Base-by-base conservation (phyloP, 2,888 invertebrate species). In the Scrobipalpa costella region DNA sequence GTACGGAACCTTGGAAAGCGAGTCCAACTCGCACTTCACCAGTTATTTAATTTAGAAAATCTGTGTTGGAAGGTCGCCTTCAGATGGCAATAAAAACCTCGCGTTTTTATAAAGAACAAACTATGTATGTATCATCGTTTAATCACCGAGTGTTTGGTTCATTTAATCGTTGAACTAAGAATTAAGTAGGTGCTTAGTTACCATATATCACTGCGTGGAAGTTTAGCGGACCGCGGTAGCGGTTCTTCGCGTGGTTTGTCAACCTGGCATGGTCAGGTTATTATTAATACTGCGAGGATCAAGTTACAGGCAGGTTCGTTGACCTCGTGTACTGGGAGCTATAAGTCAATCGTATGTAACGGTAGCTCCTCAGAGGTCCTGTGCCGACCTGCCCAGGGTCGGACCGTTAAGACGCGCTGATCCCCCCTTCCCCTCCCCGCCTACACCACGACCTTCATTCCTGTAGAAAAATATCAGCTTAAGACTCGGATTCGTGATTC, bases 351-450 rank as follows among this genome's bases (percentile, higher is more conserved):
- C 67, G 68, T 61, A 62, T 58, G 57, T 76, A 77, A 76, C 75
- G 77, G 79, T 72, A 50, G 73, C 71, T 72, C 67, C 68, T 63
- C 69, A 74, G 74, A 71, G 70, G 68, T 73, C 69, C 71, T 71
- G 71, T 63, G 68, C 38, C 47, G 74, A 74, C 79, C 79, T 73
- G 71, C 52, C 62, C 69, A 68, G 73, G 66, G 69, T 70, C 67
- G 68, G 72, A 75, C 75, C 74, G 75, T 72, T 73, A 79, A 71
- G 65, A 65, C 58, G 3, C 19, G 34, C 40, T 3, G 38, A n/a
- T n/a, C 40, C 19, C 40, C 7, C 57, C 19, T 9, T 5, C 21
- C 33, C 11, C 55, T n/a, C 55, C 13, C 33, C 17, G 7, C 15
- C 17, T 1, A 49, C 8, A 17, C 49, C n/a, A 5, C 21, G 17